These are phyloP conservation scores for Cephus sareptanus DNA, from an alignment of 2,888 invertebrate species.

Conservation along the genomic window DNA sequence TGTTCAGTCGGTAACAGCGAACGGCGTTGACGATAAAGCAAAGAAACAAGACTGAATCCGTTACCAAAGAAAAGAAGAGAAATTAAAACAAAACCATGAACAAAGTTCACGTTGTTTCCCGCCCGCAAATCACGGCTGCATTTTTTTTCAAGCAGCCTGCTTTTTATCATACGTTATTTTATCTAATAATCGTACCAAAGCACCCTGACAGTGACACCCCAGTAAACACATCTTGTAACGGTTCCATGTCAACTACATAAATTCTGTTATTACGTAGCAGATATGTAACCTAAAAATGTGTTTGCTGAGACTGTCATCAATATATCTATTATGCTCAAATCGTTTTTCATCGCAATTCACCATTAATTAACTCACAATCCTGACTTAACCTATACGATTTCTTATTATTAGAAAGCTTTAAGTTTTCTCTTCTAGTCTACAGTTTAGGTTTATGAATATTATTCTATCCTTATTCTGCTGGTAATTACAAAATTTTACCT, in stretches of 20 bases:
- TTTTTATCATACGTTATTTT: not conserved
- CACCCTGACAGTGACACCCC: not conserved
- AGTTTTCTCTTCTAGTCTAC: not conserved
- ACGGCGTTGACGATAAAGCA: constrained; percentile 67
- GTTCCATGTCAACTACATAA: not conserved
- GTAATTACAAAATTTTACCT: not conserved
- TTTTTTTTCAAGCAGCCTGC: not conserved
- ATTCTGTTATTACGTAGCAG: no score
- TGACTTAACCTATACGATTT: no score
- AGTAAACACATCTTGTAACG: not conserved
- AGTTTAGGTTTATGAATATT: not conserved
- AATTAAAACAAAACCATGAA: not conserved
- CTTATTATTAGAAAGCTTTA: not conserved
- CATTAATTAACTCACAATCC: not conserved
- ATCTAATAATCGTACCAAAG: not conserved
- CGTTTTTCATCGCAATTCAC: not conserved
- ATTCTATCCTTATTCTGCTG: not conserved
- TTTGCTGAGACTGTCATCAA: not conserved
- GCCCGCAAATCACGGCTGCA: not conserved
- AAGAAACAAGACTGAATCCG: constrained; percentile 67
- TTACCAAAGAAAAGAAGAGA: constrained; percentile 10
- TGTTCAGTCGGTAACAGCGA: constrained; percentile 57
- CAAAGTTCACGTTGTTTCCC: not conserved
- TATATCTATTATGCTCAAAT: not conserved
- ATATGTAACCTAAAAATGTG: not conserved